Conservation (phyloP, 30 jellyfish, hydroid and myxozoan genomes). For the Euphysa ruthae region DNA sequence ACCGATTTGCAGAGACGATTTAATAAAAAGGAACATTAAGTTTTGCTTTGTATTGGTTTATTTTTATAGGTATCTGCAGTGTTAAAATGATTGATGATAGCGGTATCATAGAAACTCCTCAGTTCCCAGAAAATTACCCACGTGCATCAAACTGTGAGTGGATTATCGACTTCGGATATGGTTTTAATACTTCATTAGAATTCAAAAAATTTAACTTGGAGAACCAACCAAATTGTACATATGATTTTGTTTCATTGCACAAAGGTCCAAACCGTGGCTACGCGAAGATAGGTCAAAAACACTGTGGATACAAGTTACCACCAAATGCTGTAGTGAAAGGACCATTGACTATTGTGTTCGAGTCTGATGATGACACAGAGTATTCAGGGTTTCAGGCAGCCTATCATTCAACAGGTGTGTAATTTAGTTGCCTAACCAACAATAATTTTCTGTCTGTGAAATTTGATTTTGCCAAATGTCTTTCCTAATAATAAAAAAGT, state of each 20-base stretch:
- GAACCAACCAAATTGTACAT: conserved; percentile 56
- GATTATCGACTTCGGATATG: conserved; percentile 73
- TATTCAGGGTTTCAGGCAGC: conserved; percentile 51
- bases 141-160: conserved; percentile 54
- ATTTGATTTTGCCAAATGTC: no score
- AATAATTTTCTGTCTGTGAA: no score
- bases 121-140: conserved; percentile 69
- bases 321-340: conserved; percentile 44
- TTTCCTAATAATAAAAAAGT: no score
- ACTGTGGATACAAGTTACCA: conserved; percentile 58
- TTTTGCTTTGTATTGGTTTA: neutral
- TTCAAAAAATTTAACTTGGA: conserved; percentile 49
- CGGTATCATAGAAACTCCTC: conserved; percentile 62
- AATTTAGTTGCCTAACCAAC: no score
- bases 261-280: conserved; percentile 40
- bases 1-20: no score
- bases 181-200: conserved; percentile 36
- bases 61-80: conserved; percentile 59
- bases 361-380: conserved; percentile 75
- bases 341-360: conserved; percentile 49
- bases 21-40: no score
- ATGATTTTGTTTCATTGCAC: conserved; percentile 62
- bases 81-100: conserved; percentile 15
- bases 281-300: conserved; percentile 45
- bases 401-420: conserved; percentile 68